These are phyloP conservation scores for Calcarius lapponicus DNA, from an alignment of 2,797 vertebrate species.

Conservation along the genomic window DNA sequence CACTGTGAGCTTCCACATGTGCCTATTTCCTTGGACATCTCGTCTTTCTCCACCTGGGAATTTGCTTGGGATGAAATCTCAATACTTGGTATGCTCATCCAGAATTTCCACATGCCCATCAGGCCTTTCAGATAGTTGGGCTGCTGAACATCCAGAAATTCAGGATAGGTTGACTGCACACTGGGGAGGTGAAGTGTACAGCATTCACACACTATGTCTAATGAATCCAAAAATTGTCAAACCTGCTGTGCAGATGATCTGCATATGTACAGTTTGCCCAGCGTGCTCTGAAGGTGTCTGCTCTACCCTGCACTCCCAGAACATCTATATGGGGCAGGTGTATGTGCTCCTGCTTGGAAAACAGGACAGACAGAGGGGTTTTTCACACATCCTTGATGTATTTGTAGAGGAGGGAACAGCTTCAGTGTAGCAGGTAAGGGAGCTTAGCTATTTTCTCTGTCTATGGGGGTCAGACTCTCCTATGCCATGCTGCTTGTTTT, in stretches of 20 bases:
- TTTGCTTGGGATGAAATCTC: not conserved
- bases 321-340: not conserved
- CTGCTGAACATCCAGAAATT: conserved; percentile 37
- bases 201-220: not conserved
- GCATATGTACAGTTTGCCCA: not conserved
- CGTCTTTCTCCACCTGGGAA: not conserved
- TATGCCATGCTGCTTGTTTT: not conserved
- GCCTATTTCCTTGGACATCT: not conserved
- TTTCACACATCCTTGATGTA: not conserved
- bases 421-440: not conserved
- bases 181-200: not conserved
- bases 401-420: not conserved
- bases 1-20: fast-evolving
- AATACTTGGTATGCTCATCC: not conserved
- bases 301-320: not conserved
- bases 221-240: conserved; percentile 4
- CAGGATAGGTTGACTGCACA: not conserved
- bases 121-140: not conserved
- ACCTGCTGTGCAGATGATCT: conserved; percentile 25
- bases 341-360: not conserved
- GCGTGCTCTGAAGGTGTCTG: not conserved
- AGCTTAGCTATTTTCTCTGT: not conserved
- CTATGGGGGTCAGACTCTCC: not conserved
- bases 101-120: conserved; percentile 1
- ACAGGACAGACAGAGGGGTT: not conserved